Evolutionary conservation across 2,113 vertebrate species (phyloP).

Genomic region (Empidonax alnorum): DNA sequence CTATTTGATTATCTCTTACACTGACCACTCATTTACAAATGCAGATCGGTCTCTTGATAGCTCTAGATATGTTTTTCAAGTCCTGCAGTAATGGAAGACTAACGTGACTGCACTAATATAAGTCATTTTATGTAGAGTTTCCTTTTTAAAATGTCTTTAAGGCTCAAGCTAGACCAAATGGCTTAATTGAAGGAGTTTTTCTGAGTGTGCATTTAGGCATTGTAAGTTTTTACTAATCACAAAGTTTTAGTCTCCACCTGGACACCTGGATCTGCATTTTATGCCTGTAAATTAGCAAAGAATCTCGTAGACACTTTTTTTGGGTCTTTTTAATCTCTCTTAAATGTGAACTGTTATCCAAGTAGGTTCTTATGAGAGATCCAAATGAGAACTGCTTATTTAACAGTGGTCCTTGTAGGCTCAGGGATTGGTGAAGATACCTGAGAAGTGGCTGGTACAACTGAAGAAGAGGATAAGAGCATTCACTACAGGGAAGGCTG

Average conservation of each 20-base stretch:
- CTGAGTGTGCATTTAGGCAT: not conserved
- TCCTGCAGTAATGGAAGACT: not conserved
- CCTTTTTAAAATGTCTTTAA: not conserved
- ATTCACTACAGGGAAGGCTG: not conserved
- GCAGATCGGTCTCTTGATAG: not conserved
- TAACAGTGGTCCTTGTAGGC: not conserved
- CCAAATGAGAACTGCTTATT: not conserved
- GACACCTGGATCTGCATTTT: not conserved
- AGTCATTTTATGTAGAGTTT: not conserved
- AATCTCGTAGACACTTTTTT: not conserved
- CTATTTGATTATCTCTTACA: not conserved
- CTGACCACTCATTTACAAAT: not conserved
- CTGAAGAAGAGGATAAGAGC: not conserved
- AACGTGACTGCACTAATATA: not conserved
- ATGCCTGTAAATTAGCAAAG: not conserved
- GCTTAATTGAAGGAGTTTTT: slow-evolving; percentile 22
- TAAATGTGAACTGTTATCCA: not conserved
- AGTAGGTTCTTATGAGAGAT: not conserved
- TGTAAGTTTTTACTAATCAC: not conserved
- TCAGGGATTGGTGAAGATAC: not conserved
- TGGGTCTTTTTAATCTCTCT: not conserved
- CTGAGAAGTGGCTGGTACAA: not conserved
- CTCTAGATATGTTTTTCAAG: fast-evolving
- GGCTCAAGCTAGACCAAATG: not conserved
- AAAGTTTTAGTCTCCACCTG: not conserved